These are phyloP conservation scores for Episyrphus balteatus DNA, from an alignment of 1,140 invertebrate species.

Conservation along the genomic window DNA sequence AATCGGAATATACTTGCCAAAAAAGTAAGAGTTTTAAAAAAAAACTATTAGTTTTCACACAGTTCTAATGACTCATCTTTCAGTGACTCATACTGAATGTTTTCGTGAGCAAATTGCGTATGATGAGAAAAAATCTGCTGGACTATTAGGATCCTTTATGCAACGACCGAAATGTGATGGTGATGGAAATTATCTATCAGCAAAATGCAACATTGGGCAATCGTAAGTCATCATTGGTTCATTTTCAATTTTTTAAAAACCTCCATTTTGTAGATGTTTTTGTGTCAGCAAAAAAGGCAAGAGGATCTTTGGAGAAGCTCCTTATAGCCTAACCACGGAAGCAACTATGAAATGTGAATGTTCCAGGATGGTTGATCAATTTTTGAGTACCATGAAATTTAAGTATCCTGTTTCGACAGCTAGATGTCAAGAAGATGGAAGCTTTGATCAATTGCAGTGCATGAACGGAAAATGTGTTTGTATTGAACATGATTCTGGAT, in stretches of 20 bases:
- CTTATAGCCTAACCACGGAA: conserved; percentile 34
- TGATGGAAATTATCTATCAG: conserved; percentile 40
- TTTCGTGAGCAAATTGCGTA: conserved; percentile 23
- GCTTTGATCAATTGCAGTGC: conserved; percentile 46
- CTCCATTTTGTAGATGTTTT: conserved; percentile 43
- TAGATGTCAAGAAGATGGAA: conserved; percentile 42
- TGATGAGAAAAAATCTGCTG: conserved; percentile 16
- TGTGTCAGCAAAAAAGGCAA: conserved; percentile 44
- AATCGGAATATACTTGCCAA: neutral
- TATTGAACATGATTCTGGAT: conserved; percentile 39
- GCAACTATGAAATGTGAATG: conserved; percentile 44
- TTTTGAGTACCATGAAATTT: conserved; percentile 18
- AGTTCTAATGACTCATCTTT: too few relatives aligned
- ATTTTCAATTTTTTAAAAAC: too few relatives aligned
- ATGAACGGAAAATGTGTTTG: conserved; percentile 42
- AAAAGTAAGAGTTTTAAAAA: conserved; percentile 4
- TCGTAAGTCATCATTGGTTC: conserved; percentile 34
- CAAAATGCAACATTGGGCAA: conserved; percentile 45
- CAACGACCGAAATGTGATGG: conserved; percentile 42
- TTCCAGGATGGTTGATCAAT: conserved; percentile 37
- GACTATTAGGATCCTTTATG: conserved; percentile 7
- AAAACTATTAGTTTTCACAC: too few relatives aligned
- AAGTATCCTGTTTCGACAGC: conserved; percentile 10
- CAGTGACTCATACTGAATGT: conserved; percentile 19
- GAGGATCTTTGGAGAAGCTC: conserved; percentile 47